Evolutionary conservation across 2,888 invertebrate genomes (phyloP), one percentile per base, ranked within the genome.

Genomic region (Quadriops clusia): DNA sequence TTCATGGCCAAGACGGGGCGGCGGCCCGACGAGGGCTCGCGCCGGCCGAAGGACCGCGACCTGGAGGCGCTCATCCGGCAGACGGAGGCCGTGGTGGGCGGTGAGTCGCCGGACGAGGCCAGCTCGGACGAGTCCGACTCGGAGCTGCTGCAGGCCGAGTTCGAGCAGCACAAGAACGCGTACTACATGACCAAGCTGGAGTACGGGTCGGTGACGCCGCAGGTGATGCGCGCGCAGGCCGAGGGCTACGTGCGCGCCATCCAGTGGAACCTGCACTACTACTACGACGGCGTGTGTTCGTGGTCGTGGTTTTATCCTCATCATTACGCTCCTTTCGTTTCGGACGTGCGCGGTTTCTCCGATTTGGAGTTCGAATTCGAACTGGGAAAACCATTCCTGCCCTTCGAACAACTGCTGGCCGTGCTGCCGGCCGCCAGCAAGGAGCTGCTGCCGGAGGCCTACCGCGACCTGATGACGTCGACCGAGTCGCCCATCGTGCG

Each of bases 241-340:
- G 77, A 81, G 52, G 78, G 84, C 28, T 98, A 95, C 56, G 81
- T 97, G 6, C 68, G 80, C 21, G 95, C 93, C 0, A 77, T 98
- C 27, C 95, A 97, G 49, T 98, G 97, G 97, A 90, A 91, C 53
- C 65, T 97, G 10, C 73, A 82, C 53, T 98, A 98, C 60, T 98
- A 98, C 60, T 97, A 93, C 61, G 79, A 87, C 49, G 97, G 97
- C 4, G 89, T 93, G 23, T 83, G 84, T 28, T 94, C 93, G 0
- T 98, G 98, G 98, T 85, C 89, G 16, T 98, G 97, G 97, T 95
- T 72, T 62, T 98, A 94, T 60, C 93, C 94, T 0, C 86, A 89
- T 53, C 95, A 98, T 60, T 98, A 97, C 61, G 86, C 95, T 0
- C 97, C 97, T 0, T 95, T 82, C 55, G 83, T 94, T 44, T 94